Conservation (phyloP, 2,113 vertebrate genomes). For the Pterocles orientalis region DNA sequence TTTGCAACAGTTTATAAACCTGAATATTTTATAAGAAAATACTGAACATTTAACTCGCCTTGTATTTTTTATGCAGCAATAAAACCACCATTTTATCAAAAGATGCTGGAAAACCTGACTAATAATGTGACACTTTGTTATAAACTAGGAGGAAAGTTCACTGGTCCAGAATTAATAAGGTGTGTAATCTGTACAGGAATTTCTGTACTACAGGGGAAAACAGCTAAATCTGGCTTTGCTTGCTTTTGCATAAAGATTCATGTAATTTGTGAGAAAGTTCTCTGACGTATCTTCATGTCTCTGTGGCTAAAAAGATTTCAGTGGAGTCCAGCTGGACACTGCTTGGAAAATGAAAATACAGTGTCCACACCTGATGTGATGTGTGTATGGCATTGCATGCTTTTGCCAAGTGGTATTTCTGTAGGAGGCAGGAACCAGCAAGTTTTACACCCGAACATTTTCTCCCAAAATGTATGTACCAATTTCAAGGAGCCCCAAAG, state of each 20-base stretch:
- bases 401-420: background rate
- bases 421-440: background rate
- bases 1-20: slow-evolving; percentile 68
- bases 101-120: slow-evolving; percentile 18
- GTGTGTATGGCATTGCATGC: too few relatives aligned
- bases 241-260: background rate
- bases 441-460: background rate
- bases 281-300: background rate
- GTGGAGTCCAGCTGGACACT: background rate
- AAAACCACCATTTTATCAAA: slow-evolving; percentile 49
- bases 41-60: slow-evolving; percentile 57
- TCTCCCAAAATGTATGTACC: background rate
- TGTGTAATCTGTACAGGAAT: background rate
- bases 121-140: slow-evolving; percentile 43
- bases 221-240: background rate
- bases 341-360: background rate
- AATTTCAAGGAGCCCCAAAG: background rate
- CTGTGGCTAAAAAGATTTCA: background rate
- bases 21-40: slow-evolving; percentile 75
- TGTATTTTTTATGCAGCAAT: slow-evolving; percentile 61
- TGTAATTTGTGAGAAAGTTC: background rate
- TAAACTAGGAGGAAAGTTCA: slow-evolving; percentile 7
- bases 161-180: slow-evolving; percentile 29
- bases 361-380: background rate
- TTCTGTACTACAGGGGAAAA: background rate